Percentiles rank a stretch among this genome's conserved stretches.
phyloP scores from a whole-genome alignment of 2,888 invertebrate genomes.

The Drosophila mayaguana region DNA sequence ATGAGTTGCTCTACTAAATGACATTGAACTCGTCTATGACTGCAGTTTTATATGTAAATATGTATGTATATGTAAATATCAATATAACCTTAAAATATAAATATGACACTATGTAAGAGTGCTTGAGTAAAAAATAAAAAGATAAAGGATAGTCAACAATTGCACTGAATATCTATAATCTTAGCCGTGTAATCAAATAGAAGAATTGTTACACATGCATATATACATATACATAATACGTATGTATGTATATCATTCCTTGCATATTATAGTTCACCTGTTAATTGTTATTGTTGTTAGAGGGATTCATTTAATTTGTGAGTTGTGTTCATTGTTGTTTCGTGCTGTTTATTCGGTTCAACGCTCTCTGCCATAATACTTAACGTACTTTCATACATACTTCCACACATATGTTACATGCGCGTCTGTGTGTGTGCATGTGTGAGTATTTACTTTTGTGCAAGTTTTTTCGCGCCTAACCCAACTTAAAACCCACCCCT shows the following conservation, averaged over 20 bases:
- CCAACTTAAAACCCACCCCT: conserved; percentile 64
- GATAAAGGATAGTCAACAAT: neutral
- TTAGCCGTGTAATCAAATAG: neutral
- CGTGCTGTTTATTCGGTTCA: conserved; percentile 24
- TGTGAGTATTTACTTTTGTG: conserved; percentile 10
- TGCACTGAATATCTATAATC: neutral
- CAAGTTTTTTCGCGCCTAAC: conserved; percentile 37
- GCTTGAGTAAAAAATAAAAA: neutral
- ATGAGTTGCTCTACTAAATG: conserved; percentile 33
- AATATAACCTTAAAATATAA: neutral
- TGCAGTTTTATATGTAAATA: neutral
- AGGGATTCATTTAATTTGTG: conserved; percentile 12
- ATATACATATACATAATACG: neutral
- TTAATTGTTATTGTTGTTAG: conserved; percentile 13
- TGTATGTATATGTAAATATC: neutral
- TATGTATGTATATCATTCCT: neutral
- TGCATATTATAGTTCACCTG: conserved; percentile 31
- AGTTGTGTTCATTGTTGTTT: conserved; percentile 8
- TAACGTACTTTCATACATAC: conserved; percentile 10
- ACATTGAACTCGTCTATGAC: conserved; percentile 34
- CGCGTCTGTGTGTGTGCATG: neutral
- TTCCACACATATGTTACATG: neutral
- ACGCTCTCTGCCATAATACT: conserved; percentile 25
- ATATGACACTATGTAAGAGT: neutral
- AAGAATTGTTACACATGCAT: neutral